Base-by-base conservation (phyloP, 2,888 invertebrate genomes). In the Steinernema scapterisci region DNA sequence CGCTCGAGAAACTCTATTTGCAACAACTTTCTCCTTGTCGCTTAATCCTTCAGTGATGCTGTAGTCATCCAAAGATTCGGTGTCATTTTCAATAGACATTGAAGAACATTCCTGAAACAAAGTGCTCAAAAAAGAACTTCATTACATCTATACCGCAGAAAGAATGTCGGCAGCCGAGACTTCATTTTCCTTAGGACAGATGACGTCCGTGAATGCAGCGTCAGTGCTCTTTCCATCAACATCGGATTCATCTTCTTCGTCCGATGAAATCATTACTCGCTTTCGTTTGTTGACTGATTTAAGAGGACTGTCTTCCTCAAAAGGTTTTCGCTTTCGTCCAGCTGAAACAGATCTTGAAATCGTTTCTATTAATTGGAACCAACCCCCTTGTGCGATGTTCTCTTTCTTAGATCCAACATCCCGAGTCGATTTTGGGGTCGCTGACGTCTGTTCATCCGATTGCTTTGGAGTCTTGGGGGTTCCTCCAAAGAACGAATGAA, bases 231-330 rank as follows among this genome's bases (percentile, higher is more conserved):
- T 38, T 6, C 9, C 38, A 9, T 48, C 48, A 48, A 16, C 3
- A 5, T 48, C 48, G 48, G 3, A 48, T 7, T 71, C 77, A 23
- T 79, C 82, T 38, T 82, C 82, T 11, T 81, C 82, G 51, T 81
- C 82, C 11, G 80, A 81, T 1, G 78, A 77, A n/a, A 82, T 72
- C 9, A 82, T 71, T 46, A 78, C 46, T 9, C 81, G 77, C 11
- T 73, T 56, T 11, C 81, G 75, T 38, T 82, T 82, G 16, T 71
- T 74, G 25, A 27, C 44, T 25, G 56, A 70, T 63, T 31, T 63
- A 3, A 31, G 31, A n/a, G 63, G 63, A 16, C 27, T 63, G 16
- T 25, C 19, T 25, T 27, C 19, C 21, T 25, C 54, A 21, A 16
- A 9, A 2, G 48, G 16, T 5, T 48, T 48, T 5, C 48, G 48